These are phyloP conservation scores for Mactromeris polynyma DNA, from an alignment of 2,888 invertebrate species.

Conservation along the genomic window DNA sequence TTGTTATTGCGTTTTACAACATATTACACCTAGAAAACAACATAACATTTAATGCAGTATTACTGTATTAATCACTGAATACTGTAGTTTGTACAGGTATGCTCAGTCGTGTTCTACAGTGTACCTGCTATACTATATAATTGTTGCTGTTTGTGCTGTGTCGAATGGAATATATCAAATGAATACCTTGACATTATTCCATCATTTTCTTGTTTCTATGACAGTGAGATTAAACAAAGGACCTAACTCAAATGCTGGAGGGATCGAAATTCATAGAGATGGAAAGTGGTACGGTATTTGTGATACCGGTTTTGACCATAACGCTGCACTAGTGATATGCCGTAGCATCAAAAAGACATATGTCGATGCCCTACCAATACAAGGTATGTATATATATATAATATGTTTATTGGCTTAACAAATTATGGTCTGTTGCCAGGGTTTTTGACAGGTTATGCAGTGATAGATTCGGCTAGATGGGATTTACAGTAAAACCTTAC, in stretches of 20 bases:
- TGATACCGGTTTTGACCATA: slow-evolving; percentile 69
- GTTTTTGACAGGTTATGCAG: too few relatives aligned
- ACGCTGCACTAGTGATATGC: slow-evolving; percentile 72
- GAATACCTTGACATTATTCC: neutral
- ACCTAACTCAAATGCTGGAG: slow-evolving; percentile 71
- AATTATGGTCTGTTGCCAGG: too few relatives aligned
- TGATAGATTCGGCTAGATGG: too few relatives aligned
- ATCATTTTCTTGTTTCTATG: slow-evolving; percentile 46
- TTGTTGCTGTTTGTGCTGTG: too few relatives aligned
- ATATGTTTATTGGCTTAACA: neutral
- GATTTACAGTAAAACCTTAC: too few relatives aligned
- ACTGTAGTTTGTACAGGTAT: too few relatives aligned
- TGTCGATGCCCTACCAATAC: slow-evolving; percentile 74
- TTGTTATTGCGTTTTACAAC: too few relatives aligned
- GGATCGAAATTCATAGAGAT: slow-evolving; percentile 73
- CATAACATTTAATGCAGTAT: too few relatives aligned
- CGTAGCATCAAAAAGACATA: slow-evolving; percentile 69
- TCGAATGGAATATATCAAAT: neutral
- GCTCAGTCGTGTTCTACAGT: too few relatives aligned
- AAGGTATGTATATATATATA: slow-evolving; percentile 41
- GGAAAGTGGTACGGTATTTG: slow-evolving; percentile 78
- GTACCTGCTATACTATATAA: too few relatives aligned
- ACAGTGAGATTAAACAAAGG: slow-evolving; percentile 74
- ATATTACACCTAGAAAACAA: too few relatives aligned
- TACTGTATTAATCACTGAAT: too few relatives aligned